Evolutionary conservation across 2,797 vertebrate species (phyloP).

Genomic region (Erpetoichthys calabaricus): DNA sequence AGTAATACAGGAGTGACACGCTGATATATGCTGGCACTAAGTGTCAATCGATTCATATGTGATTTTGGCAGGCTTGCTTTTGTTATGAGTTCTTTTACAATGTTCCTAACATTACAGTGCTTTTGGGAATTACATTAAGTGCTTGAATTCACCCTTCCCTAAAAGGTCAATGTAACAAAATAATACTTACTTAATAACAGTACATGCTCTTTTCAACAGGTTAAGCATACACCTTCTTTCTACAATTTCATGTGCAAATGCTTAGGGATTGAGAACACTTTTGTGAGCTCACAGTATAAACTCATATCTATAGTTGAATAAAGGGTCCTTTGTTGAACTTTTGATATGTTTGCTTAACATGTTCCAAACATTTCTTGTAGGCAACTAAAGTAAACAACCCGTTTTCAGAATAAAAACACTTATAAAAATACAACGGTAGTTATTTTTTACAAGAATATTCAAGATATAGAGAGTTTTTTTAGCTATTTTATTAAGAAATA

Average conservation of each 20-base stretch:
- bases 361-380: conserved; percentile 99
- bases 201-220: no score
- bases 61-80: no score
- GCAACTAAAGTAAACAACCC: conserved; percentile 99
- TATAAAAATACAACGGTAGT: conserved; percentile 89
- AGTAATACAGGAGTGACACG: no score
- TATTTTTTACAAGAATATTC: conserved; percentile 51
- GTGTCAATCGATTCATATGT: no score
- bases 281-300: conserved; percentile 63
- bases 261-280: conserved; percentile 98
- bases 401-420: conserved; percentile 99
- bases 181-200: no score
- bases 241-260: conserved; percentile 94
- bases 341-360: conserved; percentile 98
- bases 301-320: conserved; percentile 76
- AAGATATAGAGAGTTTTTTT: not conserved
- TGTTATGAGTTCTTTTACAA: no score
- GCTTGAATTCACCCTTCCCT: no score
- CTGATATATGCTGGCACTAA: no score
- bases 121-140: no score
- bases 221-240: conserved; percentile 6
- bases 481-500: no score
- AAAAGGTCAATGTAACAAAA: no score
- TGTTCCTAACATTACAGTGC: no score
- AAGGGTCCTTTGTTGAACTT: conserved; percentile 92